These are phyloP conservation scores for Melanostoma scalare DNA, from an alignment of 2,888 invertebrate genomes.

Conservation along the genomic window DNA sequence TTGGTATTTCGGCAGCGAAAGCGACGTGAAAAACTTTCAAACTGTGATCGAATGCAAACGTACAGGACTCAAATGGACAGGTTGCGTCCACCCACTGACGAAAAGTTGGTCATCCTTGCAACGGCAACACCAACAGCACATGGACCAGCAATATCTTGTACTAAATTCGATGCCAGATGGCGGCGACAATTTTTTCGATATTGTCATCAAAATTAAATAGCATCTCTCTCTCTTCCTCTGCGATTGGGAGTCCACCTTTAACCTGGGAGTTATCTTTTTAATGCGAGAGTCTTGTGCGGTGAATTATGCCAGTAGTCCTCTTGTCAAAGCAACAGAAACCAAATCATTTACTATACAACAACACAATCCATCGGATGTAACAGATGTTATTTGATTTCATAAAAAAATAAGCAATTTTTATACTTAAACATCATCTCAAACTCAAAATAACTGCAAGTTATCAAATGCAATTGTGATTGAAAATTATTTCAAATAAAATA, in stretches of 20 bases:
- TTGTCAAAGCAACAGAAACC: too few species aligned
- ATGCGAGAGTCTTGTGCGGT: neutral
- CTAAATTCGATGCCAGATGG: constrained; percentile 58
- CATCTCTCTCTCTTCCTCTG: constrained; percentile 51
- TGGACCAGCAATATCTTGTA: constrained; percentile 52
- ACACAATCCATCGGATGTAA: too few species aligned
- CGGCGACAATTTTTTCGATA: constrained; percentile 76
- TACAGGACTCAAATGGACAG: constrained; percentile 78
- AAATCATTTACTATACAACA: too few species aligned
- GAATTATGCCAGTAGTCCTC: too few species aligned
- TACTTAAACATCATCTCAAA: too few species aligned
- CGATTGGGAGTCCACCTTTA: constrained; percentile 32
- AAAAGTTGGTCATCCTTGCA: constrained; percentile 77
- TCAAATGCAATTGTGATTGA: too few species aligned
- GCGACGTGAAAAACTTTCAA: constrained; percentile 76
- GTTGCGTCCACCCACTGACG: constrained; percentile 77
- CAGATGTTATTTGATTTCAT: too few species aligned
- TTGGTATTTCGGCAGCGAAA: constrained; percentile 77
- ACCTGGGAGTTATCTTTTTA: constrained; percentile 12
- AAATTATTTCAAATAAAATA: too few species aligned
- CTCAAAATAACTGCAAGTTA: too few species aligned
- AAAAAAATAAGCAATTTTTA: too few species aligned
- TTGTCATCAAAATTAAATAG: constrained; percentile 78
- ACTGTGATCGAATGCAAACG: constrained; percentile 79
- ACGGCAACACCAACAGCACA: constrained; percentile 44